Percentiles rank a stretch among this genome's conserved stretches.
Conservation (phyloP, 2,113 vertebrate species). For the Antigone vipio region DNA sequence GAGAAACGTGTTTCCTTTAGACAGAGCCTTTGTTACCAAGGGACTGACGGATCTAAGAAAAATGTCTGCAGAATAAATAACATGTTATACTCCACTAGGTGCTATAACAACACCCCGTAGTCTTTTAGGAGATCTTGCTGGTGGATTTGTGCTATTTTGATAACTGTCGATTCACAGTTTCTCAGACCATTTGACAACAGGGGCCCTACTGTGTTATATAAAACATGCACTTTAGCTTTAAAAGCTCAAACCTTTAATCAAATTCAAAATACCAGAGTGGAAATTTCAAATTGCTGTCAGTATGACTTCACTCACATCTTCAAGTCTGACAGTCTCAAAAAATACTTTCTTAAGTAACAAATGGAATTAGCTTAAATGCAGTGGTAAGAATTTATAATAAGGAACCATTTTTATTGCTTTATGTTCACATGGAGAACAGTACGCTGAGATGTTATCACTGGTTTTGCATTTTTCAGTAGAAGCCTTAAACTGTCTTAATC, state of each 20-base stretch:
- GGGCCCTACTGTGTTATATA: conserved; percentile 15
- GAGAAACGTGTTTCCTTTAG: not conserved
- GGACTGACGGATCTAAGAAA: not conserved
- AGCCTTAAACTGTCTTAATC: not conserved
- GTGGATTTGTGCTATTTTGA: conserved; percentile 53
- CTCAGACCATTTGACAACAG: conserved; percentile 19
- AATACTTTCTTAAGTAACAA: not conserved
- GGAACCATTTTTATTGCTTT: not conserved
- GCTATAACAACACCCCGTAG: conserved; percentile 32
- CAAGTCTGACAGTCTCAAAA: conserved; percentile 2
- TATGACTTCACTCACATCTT: not conserved
- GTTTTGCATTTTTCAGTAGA: not conserved
- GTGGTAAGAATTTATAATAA: not conserved
- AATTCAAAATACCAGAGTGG: conserved; percentile 3
- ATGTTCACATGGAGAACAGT: not conserved
- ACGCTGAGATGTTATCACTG: not conserved
- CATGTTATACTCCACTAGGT: conserved; percentile 32
- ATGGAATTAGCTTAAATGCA: conserved; percentile 7
- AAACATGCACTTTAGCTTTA: conserved; percentile 52
- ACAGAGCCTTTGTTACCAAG: not conserved
- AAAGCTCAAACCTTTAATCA: conserved; percentile 65
- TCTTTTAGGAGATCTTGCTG: conserved; percentile 33
- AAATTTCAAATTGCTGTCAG: conserved; percentile 40
- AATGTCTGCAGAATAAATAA: conserved; percentile 25
- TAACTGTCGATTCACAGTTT: conserved; percentile 12